Evolutionary conservation across 2,113 vertebrate genomes (phyloP).

Genomic region (Melanerpes aurifrons): DNA sequence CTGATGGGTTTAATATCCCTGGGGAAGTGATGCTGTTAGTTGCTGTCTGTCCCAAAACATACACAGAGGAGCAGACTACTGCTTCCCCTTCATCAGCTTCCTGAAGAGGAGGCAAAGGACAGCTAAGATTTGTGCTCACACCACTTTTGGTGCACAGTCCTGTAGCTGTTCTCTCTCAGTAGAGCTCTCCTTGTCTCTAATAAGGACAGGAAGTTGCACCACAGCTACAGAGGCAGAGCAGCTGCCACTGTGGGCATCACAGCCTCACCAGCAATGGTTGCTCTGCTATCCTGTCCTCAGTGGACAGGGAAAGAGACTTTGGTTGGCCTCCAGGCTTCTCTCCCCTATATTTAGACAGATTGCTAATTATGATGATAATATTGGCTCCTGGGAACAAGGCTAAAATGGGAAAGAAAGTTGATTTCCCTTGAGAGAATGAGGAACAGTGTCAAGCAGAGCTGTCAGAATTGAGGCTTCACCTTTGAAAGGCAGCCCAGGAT

Average conservation of each 20-base stretch:
- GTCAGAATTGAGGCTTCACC: not conserved
- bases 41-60: not conserved
- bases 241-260: not conserved
- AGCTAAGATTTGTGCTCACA: rapidly evolving
- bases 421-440: not conserved
- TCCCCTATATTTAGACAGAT: not conserved
- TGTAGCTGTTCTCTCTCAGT: not conserved
- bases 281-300: not conserved
- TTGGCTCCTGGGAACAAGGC: not conserved
- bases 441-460: not conserved
- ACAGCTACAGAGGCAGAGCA: not conserved
- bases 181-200: not conserved
- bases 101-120: not conserved
- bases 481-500: not conserved
- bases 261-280: not conserved
- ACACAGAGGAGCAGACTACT: rapidly evolving
- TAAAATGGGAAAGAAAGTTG: not conserved
- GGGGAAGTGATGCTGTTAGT: not conserved
- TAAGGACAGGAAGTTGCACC: not conserved
- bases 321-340: not conserved
- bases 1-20: not conserved
- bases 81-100: not conserved
- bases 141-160: not conserved
- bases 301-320: not conserved
- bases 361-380: not conserved